These are phyloP conservation scores for Oreochromis niloticus DNA, from an alignment of 2,113 vertebrate species.

Conservation along the genomic window DNA sequence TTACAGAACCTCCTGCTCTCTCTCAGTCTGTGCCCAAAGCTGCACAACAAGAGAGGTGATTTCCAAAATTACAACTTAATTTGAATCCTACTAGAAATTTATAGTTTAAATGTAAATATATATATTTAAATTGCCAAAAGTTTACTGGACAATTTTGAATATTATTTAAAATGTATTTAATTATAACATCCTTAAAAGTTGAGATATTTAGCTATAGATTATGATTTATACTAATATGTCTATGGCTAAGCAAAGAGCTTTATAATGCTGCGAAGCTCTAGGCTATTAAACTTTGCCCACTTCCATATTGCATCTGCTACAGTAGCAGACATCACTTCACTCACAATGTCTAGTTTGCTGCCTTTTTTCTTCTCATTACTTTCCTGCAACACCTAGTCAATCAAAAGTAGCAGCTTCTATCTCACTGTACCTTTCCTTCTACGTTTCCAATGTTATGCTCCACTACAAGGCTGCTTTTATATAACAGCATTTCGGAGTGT, in stretches of 20 bases:
- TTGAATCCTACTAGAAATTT: not conserved
- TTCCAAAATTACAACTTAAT: constrained; percentile 3
- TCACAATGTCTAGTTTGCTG: not conserved
- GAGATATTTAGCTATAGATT: not conserved
- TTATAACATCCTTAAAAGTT: not conserved
- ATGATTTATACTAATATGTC: not conserved
- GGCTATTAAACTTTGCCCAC: not conserved
- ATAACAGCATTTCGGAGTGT: constrained; percentile 41
- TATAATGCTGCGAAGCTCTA: not conserved
- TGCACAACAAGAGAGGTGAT: not conserved
- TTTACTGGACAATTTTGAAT: not conserved
- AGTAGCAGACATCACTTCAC: not conserved
- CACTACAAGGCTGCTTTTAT: constrained; percentile 26
- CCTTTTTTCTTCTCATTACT: not conserved
- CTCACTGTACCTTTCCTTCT: not conserved
- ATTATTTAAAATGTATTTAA: not conserved
- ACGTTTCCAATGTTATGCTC: not conserved
- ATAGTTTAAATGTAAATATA: not conserved
- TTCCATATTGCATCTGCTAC: not conserved
- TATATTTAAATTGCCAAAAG: not conserved
- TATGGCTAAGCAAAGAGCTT: not conserved
- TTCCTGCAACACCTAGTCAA: not conserved
- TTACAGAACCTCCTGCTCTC: not conserved
- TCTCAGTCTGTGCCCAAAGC: not conserved
- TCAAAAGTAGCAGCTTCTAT: not conserved